Evolutionary conservation across 2,888 invertebrate species (phyloP).

Genomic region (Ypsolopha scabrella): DNA sequence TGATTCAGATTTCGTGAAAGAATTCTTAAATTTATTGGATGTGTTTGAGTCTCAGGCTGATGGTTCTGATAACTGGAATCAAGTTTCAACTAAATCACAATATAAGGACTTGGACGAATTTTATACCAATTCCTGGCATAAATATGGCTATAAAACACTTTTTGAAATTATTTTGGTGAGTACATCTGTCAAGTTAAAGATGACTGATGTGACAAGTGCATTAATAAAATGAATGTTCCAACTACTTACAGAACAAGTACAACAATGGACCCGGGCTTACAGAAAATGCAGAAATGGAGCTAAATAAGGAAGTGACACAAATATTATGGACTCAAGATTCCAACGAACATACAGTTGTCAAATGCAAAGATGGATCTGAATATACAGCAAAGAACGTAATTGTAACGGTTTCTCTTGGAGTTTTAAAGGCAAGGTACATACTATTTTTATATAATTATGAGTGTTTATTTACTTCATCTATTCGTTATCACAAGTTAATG

Average conservation of each 20-base stretch:
- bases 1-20: slow-evolving; percentile 1
- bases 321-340: not conserved
- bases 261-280: not conserved
- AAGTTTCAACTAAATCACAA: slow-evolving; percentile 2
- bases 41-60: slow-evolving; percentile 1
- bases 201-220: not conserved
- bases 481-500: no score
- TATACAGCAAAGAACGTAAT: slow-evolving; percentile 2
- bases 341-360: not conserved
- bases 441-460: not conserved
- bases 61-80: slow-evolving; percentile 5
- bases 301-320: slow-evolving; percentile 2
- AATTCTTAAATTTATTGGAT: slow-evolving; percentile 1
- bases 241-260: not conserved
- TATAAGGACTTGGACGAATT: slow-evolving; percentile 4
- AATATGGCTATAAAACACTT: slow-evolving; percentile 9
- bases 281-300: not conserved
- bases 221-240: not conserved
- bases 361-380: slow-evolving; percentile 3
- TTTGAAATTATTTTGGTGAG: slow-evolving; percentile 11
- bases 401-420: slow-evolving; percentile 5
- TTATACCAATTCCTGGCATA: slow-evolving; percentile 7
- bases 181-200: not conserved
- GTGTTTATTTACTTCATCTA: no score
- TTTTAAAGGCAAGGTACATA: slow-evolving; percentile 2